phyloP scores from a whole-genome alignment of 1,140 invertebrate species.

The fruit fly (Drosophila melanogaster) region Release_6_plus_ISO1_MT NC_004354.4:6066001-6066500 shows the following conservation, averaged over 20 bases:
- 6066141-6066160: too few species aligned
- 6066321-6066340: constrained; percentile 13
- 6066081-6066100: constrained; percentile 31
- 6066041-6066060: constrained; percentile 2
- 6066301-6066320: constrained; percentile 12
- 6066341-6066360: not conserved
- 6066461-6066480: too few species aligned
- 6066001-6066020: constrained; percentile 3
- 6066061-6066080: not conserved
- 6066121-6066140: not conserved
- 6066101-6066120: constrained; percentile 24
- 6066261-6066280: not conserved
- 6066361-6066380: too few species aligned
- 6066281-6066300: not conserved
- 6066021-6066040: not conserved
- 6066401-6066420: too few species aligned
- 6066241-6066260: constrained; percentile 1
- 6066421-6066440: too few species aligned
- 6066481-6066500: too few species aligned
- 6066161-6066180: not conserved
- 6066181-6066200: constrained; percentile 30
- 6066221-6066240: constrained; percentile 11
- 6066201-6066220: constrained; percentile 37
- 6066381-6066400: too few species aligned
- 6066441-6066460: too few species aligned